Conservation (phyloP, 1,140 invertebrate genomes). For the Eumeta japonica region DNA sequence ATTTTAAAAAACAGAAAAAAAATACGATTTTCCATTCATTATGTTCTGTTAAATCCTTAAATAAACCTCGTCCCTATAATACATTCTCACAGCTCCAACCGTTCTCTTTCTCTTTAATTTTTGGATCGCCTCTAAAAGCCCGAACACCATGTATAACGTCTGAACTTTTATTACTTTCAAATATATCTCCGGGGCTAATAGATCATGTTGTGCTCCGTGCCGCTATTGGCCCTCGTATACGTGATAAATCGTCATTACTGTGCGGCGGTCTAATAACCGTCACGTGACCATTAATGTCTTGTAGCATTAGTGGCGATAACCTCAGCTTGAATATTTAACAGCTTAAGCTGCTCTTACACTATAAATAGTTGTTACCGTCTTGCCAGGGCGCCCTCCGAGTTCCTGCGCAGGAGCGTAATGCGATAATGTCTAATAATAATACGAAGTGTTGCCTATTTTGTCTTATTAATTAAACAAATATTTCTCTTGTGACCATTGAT, state of each 20-base stretch:
- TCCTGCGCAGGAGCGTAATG: too few relatives aligned
- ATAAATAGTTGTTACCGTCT: too few relatives aligned
- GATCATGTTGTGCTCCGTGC: conserved; percentile 1
- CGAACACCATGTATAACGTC: conserved; percentile 6
- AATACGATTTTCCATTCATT: too few relatives aligned
- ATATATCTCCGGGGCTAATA: not conserved
- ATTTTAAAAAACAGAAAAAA: too few relatives aligned
- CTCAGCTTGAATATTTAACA: conserved; percentile 23
- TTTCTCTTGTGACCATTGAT: conserved; percentile 12
- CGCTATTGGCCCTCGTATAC: conserved; percentile 9
- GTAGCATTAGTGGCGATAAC: conserved; percentile 26
- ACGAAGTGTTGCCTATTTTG: not conserved
- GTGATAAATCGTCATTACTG: conserved; percentile 37
- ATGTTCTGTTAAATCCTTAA: too few relatives aligned
- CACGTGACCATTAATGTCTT: conserved; percentile 28
- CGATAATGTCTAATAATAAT: not conserved
- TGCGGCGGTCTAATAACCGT: conserved; percentile 20
- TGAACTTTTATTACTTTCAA: not conserved
- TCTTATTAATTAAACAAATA: conserved; percentile 2
- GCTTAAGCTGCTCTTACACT: too few relatives aligned
- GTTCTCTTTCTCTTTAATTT: conserved; percentile 10
- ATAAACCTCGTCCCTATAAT: too few relatives aligned
- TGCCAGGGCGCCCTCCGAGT: too few relatives aligned
- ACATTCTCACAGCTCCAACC: too few relatives aligned
- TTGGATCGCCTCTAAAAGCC: conserved; percentile 6